A percentile compares a stretch with the other conserved stretches of the same genome.
Conservation (phyloP, 2,888 invertebrate genomes). For the Eupithecia insigniata region DNA sequence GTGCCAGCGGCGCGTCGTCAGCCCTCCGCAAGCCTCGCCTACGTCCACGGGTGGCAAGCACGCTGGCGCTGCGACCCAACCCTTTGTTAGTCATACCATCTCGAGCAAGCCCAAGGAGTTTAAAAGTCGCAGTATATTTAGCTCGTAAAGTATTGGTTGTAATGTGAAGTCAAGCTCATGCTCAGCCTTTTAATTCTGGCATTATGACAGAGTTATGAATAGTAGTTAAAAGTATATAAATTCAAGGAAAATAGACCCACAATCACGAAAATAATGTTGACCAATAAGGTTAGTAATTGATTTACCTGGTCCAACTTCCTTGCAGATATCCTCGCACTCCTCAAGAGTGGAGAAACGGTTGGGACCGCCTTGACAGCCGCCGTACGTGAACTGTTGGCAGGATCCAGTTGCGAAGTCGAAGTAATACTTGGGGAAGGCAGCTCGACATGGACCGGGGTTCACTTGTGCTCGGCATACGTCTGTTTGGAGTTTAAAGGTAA, state of each 20-base stretch:
- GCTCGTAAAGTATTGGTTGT: neutral
- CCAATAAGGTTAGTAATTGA: neutral
- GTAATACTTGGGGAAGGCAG: constrained; percentile 86
- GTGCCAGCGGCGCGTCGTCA: constrained; percentile 87
- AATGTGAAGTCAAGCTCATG: constrained; percentile 30
- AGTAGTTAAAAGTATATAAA: neutral
- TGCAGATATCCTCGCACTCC: constrained; percentile 90
- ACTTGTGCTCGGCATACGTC: constrained; percentile 89
- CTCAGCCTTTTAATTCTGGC: constrained; percentile 27
- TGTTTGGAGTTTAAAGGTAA: constrained; percentile 51
- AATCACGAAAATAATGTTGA: neutral
- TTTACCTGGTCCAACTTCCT: constrained; percentile 62
- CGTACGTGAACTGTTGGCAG: constrained; percentile 90
- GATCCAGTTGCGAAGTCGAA: constrained; percentile 85
- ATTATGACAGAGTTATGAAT: constrained; percentile 17
- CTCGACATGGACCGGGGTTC: constrained; percentile 89
- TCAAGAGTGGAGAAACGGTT: constrained; percentile 91
- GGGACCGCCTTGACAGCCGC: constrained; percentile 93
- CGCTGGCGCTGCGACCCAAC: constrained; percentile 61
- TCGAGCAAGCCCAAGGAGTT: constrained; percentile 1
- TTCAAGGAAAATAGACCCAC: neutral
- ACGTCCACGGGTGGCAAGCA: constrained; percentile 64
- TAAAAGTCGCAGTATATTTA: neutral
- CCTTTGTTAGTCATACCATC: constrained; percentile 46
- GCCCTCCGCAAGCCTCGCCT: constrained; percentile 54